A percentile compares a stretch with the other conserved stretches of the same genome.
These are phyloP conservation scores for Monochamus saltuarius DNA, from an alignment of 1,140 invertebrate species.

Conservation along the genomic window DNA sequence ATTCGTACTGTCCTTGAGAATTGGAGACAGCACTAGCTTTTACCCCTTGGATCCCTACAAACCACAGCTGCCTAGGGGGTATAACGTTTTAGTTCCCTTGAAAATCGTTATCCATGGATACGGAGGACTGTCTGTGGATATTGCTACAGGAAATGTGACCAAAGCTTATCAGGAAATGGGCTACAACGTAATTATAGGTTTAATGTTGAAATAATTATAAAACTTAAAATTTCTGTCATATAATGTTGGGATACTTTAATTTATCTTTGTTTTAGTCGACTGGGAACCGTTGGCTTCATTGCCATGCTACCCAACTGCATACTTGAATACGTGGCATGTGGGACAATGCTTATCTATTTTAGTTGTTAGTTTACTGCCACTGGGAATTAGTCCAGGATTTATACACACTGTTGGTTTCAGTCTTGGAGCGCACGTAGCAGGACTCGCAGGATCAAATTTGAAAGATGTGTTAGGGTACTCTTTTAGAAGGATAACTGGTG, in stretches of 20 bases:
- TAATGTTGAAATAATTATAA: constrained; percentile 16
- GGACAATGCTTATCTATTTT: constrained; percentile 55
- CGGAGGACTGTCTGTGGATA: constrained; percentile 42
- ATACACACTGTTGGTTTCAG: constrained; percentile 67
- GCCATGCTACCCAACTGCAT: constrained; percentile 57
- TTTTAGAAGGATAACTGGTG: constrained; percentile 62
- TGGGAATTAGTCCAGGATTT: constrained; percentile 43
- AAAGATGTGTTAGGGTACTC: constrained; percentile 43
- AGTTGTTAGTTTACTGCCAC: constrained; percentile 42
- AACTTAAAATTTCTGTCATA: neutral
- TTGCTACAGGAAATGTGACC: constrained; percentile 38
- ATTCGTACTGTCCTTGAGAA: constrained; percentile 35
- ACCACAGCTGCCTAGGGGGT: constrained; percentile 31
- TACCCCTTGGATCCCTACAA: constrained; percentile 36
- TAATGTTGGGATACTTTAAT: neutral
- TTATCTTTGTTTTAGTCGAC: constrained; percentile 49
- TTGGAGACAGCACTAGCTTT: constrained; percentile 11
- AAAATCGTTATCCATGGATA: constrained; percentile 48
- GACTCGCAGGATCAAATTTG: constrained; percentile 57
- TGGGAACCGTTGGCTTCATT: constrained; percentile 53
- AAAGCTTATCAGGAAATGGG: constrained; percentile 40
- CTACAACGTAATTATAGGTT: constrained; percentile 44
- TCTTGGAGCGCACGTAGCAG: constrained; percentile 65
- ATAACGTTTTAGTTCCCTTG: constrained; percentile 25
- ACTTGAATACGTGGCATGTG: constrained; percentile 54